Evolutionary conservation across 2,797 vertebrate genomes (phyloP), one percentile per base, ranked within the genome.

Genomic region (Tragelaphus oryx): DNA sequence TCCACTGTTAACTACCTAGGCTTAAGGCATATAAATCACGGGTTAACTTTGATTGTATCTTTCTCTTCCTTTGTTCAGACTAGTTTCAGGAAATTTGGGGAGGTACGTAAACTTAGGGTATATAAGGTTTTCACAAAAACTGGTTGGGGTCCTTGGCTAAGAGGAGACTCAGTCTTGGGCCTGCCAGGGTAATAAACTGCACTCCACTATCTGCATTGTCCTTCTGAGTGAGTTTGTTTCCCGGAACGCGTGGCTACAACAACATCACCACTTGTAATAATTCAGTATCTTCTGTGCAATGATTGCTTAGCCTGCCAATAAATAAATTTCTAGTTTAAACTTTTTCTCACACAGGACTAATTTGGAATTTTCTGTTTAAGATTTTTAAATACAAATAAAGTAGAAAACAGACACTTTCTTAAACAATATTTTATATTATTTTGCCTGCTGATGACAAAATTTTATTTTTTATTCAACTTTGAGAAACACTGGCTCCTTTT

Each of bases 141-240:
- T 28, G 57, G 57, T 59, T 5, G 0, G 57, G 11, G 57, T 28
- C 57, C 57, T 59, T 12, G 57, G 11, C 24, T 26, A 6, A 59
- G 2, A 59, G 57, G 24, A 26, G 24, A 59, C 57, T 26, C 55
- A 28, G 24, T 11, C 57, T 59, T 5, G 24, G 57, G 26, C 57
- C 5, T 0, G 0, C 57, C 0, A 0, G 11, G 28, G 57, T 59
- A 59, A 59, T 59, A 28, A 28, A 28, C 11, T 13, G 26, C 0
- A 59, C 57, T 28, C 26, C 2, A 12, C 57, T 59, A 1, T 59
- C 57, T 59, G 57, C 57, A 59, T 24, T 28, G 57, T 59, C 57
- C 57, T 28, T 13, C 5, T 3, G 57, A 59, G 57, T 59, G 57
- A 59, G 26, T 59, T 28, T 59, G 26, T 28, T 28, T 28, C 26